phyloP scores from a whole-genome alignment of 2,113 vertebrate genomes.

The Centropus bengalensis region DNA sequence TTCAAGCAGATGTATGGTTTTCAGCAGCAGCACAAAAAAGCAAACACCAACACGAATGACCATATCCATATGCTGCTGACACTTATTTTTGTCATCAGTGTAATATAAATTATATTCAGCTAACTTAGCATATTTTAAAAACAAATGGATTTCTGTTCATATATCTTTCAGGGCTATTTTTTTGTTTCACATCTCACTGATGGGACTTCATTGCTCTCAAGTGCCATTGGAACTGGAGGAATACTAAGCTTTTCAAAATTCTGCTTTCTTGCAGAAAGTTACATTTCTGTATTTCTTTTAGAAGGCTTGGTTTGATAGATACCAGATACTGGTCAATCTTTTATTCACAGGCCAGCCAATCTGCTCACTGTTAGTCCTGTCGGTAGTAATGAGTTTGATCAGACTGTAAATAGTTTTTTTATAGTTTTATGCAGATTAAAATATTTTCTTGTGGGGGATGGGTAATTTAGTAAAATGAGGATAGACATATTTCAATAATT shows the following conservation, averaged over 20 bases:
- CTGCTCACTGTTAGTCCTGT: background rate
- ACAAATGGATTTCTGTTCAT: background rate
- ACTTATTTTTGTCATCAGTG: constrained; percentile 2
- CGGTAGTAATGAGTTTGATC: background rate
- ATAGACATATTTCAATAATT: background rate
- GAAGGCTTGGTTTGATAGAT: background rate
- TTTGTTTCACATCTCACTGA: background rate
- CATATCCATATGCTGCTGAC: constrained; percentile 34
- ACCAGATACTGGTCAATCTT: background rate
- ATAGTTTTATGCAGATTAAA: background rate
- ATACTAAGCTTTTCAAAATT: constrained; percentile 1
- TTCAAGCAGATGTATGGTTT: constrained; percentile 25
- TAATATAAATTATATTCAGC: background rate
- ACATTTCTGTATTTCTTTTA: background rate
- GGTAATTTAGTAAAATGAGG: background rate
- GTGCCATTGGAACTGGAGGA: background rate
- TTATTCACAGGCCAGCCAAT: background rate
- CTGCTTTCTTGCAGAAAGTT: background rate
- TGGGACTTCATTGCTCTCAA: background rate
- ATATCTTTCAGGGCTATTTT: background rate
- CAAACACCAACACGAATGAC: constrained; percentile 44
- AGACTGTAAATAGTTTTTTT: constrained; percentile 1
- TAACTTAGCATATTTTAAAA: background rate
- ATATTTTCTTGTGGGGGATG: background rate
- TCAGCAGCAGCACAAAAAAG: constrained; percentile 25